Conservation (phyloP, 2,113 vertebrate genomes). For the Burhinus oedicnemus region DNA sequence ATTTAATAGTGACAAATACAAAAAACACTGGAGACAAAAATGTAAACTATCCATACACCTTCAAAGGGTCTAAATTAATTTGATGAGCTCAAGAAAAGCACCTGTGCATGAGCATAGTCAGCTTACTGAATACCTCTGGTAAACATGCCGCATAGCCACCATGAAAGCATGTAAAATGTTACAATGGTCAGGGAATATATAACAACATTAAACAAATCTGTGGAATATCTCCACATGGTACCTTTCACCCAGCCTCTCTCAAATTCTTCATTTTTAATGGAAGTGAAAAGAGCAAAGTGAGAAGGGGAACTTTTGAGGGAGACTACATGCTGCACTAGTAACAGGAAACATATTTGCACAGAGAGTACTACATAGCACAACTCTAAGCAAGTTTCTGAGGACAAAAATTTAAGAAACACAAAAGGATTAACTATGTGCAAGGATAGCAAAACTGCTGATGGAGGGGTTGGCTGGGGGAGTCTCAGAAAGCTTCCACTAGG, state of each 20-base stretch:
- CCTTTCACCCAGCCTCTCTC: neutral
- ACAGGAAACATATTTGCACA: neutral
- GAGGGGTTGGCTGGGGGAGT: rapidly evolving
- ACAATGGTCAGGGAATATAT: neutral
- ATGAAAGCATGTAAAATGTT: neutral
- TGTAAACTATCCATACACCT: neutral
- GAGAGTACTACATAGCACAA: neutral
- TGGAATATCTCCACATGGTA: neutral
- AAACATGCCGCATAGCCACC: neutral
- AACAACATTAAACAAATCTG: neutral
- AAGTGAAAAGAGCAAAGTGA: neutral
- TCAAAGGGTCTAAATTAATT: neutral
- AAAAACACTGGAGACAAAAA: neutral
- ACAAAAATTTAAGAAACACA: neutral
- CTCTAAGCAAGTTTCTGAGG: neutral
- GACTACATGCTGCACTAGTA: neutral
- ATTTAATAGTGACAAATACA: neutral
- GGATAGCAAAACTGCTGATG: neutral
- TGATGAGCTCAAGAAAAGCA: neutral
- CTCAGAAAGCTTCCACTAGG: neutral
- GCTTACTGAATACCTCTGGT: neutral
- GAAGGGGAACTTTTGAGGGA: neutral
- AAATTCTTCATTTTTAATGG: neutral
- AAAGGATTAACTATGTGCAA: neutral
- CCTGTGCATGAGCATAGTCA: neutral